Evolutionary conservation across 2,113 vertebrate species (phyloP), one percentile per base, ranked within the genome.

Genomic region (Ameiurus melas): DNA sequence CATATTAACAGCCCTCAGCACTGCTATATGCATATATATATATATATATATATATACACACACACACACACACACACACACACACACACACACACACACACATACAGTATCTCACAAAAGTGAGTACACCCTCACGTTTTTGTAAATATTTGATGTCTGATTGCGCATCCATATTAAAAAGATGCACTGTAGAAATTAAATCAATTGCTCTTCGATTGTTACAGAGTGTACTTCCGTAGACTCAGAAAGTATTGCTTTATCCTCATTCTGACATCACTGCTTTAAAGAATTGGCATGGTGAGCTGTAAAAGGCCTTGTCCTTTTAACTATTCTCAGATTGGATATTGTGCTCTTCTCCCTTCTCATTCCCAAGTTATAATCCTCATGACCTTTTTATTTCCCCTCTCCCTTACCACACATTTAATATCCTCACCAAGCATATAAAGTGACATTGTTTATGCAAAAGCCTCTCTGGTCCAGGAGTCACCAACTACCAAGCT

Each of bases 121-220:
- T n/a, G n/a, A n/a, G n/a, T n/a, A n/a, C n/a, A n/a, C n/a, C n/a
- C n/a, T n/a, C n/a, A n/a, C n/a, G n/a, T n/a, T n/a, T n/a, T n/a
- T n/a, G n/a, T n/a, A n/a, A n/a, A n/a, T n/a, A n/a, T n/a, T n/a
- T n/a, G n/a, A n/a, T n/a, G n/a, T n/a, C n/a, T 77, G 84, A 81
- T 88, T 91, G 88, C 90, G 75, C 60, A 88, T 88, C 85, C 68
- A 92, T 92, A 92, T 60, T 92, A 88, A 91, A 93, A 86, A 78
- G 86, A 68, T 58, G 84, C 81, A 89, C 36, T 88, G 86, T 36
- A 86, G 62, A 91, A 90, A 90, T 53, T 87, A 39, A 89, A 86
- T 86, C 33, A 90, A 86, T 81, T 86, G 36, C 39, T 89, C 90
- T 92, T 92, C 92, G 90, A 92, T 92, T 91, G 60, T 85, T 73